phyloP scores from a whole-genome alignment of 2,888 invertebrate species.

The Cheilosia grossa region DNA sequence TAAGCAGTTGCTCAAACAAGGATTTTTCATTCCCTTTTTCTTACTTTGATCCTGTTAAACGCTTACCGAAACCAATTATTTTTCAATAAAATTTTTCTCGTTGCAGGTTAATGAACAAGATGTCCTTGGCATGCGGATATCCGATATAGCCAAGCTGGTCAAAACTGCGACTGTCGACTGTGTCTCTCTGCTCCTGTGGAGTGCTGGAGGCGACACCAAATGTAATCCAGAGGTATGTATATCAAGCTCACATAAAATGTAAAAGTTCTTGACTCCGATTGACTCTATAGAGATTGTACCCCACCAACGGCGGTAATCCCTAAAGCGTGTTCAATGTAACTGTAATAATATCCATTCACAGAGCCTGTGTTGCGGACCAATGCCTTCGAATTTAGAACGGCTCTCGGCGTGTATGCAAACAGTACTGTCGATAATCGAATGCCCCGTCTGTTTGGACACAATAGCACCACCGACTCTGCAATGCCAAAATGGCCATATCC shows the following conservation, averaged over 20 bases:
- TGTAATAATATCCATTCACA: slow-evolving; percentile 70
- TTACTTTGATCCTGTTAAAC: not conserved
- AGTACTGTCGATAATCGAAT: slow-evolving; percentile 85
- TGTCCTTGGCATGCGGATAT: slow-evolving; percentile 84
- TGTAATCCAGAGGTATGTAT: slow-evolving; percentile 83
- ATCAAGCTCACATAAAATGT: slow-evolving; percentile 25
- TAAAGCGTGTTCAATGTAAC: slow-evolving; percentile 38
- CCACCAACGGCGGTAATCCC: slow-evolving; percentile 10
- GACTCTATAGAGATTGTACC: slow-evolving; percentile 11
- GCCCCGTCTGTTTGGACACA: slow-evolving; percentile 87
- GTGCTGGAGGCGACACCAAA: slow-evolving; percentile 83
- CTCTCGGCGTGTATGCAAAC: slow-evolving; percentile 84
- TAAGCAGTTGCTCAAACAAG: too few species aligned
- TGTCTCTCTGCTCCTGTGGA: slow-evolving; percentile 84
- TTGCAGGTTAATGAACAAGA: slow-evolving; percentile 85
- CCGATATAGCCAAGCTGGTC: slow-evolving; percentile 84
- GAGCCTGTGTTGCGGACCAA: slow-evolving; percentile 85
- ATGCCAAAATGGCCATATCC: slow-evolving; percentile 87
- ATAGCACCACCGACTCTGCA: slow-evolving; percentile 86
- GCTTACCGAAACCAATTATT: not conserved
- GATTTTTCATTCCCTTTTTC: too few species aligned
- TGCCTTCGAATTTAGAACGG: slow-evolving; percentile 84
- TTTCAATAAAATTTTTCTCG: not conserved
- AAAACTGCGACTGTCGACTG: slow-evolving; percentile 80
- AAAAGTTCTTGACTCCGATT: not conserved